A percentile compares a stretch with the other conserved stretches of the same genome.
Conservation (phyloP, 1,140 invertebrate genomes). For the Drosophila gunungcola region DNA sequence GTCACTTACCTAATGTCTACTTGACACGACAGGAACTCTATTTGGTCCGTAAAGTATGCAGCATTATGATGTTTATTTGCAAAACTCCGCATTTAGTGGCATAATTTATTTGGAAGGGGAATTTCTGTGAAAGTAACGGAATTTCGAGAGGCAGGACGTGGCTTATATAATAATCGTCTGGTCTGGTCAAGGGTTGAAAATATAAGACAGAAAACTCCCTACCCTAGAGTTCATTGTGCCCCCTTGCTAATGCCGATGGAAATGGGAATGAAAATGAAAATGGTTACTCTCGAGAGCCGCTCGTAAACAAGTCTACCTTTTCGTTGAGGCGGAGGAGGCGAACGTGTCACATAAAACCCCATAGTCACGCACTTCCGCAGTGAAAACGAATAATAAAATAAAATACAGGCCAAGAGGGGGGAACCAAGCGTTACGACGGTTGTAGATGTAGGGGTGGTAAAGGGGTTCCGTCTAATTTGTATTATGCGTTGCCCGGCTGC, state of each 20-base stretch:
- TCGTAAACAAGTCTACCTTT: slow-evolving; percentile 68
- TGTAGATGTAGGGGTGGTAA: not conserved
- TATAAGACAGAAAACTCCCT: slow-evolving; percentile 1
- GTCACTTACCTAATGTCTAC: slow-evolving; percentile 1
- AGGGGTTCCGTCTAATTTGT: slow-evolving; percentile 38
- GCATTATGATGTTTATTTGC: not conserved
- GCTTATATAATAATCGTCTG: slow-evolving; percentile 28
- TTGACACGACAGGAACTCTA: not conserved
- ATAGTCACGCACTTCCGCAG: slow-evolving; percentile 80
- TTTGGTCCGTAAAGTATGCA: slow-evolving; percentile 14
- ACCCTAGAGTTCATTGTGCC: slow-evolving; percentile 58
- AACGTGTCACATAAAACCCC: slow-evolving; percentile 74
- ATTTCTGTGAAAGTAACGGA: slow-evolving; percentile 11
- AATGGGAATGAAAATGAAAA: slow-evolving; percentile 40
- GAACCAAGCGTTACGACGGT: slow-evolving; percentile 25
- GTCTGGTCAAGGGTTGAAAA: slow-evolving; percentile 31
- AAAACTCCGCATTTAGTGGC: not conserved
- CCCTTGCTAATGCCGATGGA: slow-evolving; percentile 40
- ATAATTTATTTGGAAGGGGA: not conserved
- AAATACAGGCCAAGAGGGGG: slow-evolving; percentile 23
- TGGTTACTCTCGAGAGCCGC: slow-evolving; percentile 28
- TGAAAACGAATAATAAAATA: slow-evolving; percentile 19
- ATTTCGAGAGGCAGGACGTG: slow-evolving; percentile 30
- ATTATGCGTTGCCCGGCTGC: slow-evolving; percentile 36
- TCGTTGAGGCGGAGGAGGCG: slow-evolving; percentile 27